Evolutionary conservation across 2,113 vertebrate genomes (phyloP).

Genomic region (Camelus dromedarius): DNA sequence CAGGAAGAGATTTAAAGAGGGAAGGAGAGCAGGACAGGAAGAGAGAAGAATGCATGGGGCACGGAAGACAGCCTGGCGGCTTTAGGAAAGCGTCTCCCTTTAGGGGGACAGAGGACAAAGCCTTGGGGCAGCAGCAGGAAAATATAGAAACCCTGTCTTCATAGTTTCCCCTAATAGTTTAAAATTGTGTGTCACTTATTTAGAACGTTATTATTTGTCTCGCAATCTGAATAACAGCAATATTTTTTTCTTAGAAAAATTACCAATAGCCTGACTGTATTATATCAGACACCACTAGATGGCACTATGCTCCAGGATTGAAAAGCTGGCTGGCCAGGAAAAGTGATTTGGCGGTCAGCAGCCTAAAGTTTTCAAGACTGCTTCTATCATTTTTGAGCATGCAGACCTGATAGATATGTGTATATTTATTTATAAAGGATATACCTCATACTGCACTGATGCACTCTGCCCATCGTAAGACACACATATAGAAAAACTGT

Average conservation of each 20-base stretch:
- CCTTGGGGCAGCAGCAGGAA: not conserved
- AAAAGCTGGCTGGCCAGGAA: not conserved
- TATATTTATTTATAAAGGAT: not conserved
- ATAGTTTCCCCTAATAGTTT: not conserved
- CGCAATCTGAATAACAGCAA: not conserved
- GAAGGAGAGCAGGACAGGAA: not conserved
- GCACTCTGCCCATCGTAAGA: not conserved
- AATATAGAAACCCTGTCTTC: not conserved
- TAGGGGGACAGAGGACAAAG: not conserved
- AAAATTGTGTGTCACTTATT: not conserved
- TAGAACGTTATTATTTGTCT: not conserved
- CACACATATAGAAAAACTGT: not conserved
- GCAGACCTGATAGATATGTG: not conserved
- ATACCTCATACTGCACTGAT: not conserved
- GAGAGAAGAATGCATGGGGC: not conserved
- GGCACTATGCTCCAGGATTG: conserved; percentile 70
- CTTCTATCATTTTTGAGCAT: not conserved
- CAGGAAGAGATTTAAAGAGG: not conserved
- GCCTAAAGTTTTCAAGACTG: not conserved
- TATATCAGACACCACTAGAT: conserved; percentile 81
- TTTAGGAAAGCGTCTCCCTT: not conserved
- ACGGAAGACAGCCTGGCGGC: not conserved
- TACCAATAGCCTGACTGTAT: not conserved
- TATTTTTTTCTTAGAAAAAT: not conserved
- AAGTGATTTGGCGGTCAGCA: not conserved